Evolutionary conservation across 2,113 vertebrate genomes (phyloP).

Genomic region (Rhadina sibilatrix): DNA sequence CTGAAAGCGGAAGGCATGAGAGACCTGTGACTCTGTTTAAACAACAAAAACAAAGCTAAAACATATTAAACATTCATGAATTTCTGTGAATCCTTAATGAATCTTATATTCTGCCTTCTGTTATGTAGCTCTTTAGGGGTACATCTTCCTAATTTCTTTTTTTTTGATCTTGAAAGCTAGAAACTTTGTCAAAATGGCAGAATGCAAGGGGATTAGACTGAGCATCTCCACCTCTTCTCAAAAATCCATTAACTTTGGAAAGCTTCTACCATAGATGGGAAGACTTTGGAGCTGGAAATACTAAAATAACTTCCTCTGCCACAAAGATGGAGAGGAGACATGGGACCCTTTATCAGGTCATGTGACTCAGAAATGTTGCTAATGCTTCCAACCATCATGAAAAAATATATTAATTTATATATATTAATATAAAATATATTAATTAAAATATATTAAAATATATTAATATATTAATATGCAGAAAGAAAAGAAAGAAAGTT

Average conservation of each 20-base stretch:
- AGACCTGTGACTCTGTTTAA: not conserved
- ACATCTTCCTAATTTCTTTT: not conserved
- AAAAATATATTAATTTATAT: not conserved
- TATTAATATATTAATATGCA: not conserved
- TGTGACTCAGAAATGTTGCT: not conserved
- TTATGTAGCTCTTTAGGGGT: not conserved
- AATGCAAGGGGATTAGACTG: not conserved
- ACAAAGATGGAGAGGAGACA: not conserved
- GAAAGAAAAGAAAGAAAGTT: not conserved
- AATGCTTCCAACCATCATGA: not conserved
- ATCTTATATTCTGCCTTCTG: not conserved
- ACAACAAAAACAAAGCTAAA: constrained; percentile 3
- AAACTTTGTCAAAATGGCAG: not conserved
- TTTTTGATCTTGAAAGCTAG: not conserved
- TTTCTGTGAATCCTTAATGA: not conserved
- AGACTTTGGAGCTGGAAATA: not conserved
- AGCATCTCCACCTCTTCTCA: not conserved
- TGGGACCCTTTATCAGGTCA: not conserved
- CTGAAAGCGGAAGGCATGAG: not conserved
- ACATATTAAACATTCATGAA: not conserved
- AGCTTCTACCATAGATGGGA: not conserved
- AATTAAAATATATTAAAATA: no score
- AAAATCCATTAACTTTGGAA: not conserved
- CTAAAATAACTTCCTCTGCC: not conserved
- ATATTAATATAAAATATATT: no score